Conservation (phyloP, 2,888 invertebrate species). For the Tenthredo distinguenda region DNA sequence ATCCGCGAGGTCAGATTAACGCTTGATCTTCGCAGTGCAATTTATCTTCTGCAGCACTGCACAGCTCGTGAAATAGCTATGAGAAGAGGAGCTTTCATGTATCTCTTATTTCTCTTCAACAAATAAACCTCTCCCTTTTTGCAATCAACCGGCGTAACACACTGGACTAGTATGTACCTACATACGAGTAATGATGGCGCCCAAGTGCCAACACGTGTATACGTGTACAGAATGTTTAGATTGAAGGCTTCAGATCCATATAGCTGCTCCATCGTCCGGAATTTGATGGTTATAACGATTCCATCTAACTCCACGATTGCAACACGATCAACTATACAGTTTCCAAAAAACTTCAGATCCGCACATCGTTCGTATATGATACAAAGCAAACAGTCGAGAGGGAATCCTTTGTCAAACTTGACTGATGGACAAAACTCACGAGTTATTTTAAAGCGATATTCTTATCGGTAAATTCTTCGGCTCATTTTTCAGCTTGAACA, state of each 20-base stretch:
- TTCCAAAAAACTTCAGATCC: not conserved
- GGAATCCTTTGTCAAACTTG: not conserved
- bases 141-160: not conserved
- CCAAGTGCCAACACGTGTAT: not conserved
- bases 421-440: not conserved
- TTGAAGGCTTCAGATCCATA: not conserved
- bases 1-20: not conserved
- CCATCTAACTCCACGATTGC: not conserved
- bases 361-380: not conserved
- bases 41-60: not conserved
- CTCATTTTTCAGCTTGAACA: not conserved
- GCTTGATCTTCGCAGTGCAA: conserved; percentile 20
- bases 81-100: not conserved
- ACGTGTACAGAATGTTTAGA: not conserved
- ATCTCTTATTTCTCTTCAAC: conserved; percentile 7
- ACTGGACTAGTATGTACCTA: not conserved
- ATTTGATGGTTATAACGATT: conserved; percentile 8
- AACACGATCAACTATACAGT: not conserved
- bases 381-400: not conserved
- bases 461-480: not conserved
- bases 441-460: not conserved
- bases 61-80: conserved; percentile 1
- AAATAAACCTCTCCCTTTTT: conserved; percentile 4
- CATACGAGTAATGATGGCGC: not conserved
- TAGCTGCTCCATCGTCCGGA: not conserved